phyloP scores from a whole-genome alignment of 2,113 vertebrate species.

The Ploceus nigricollis region DNA sequence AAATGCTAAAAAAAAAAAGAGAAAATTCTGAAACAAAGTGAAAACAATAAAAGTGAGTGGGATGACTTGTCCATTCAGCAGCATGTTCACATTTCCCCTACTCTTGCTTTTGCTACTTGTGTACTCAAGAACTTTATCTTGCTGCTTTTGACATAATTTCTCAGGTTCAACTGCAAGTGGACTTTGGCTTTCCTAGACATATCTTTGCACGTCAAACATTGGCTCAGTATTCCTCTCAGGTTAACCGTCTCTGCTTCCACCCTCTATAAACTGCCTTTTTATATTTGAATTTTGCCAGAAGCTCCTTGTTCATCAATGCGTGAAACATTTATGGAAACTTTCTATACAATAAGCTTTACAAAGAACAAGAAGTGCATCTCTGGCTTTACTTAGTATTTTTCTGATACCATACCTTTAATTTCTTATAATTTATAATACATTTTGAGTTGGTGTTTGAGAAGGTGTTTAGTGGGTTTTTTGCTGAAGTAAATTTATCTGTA shows the following conservation, averaged over 20 bases:
- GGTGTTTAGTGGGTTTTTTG: not conserved
- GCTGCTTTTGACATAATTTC: not conserved
- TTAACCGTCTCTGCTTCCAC: not conserved
- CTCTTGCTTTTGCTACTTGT: not conserved
- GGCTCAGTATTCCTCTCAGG: not conserved
- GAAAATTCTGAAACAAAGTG: not conserved
- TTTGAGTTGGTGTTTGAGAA: not conserved
- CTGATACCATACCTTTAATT: not conserved
- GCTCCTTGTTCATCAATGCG: not conserved
- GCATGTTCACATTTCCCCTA: not conserved
- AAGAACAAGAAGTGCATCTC: not conserved
- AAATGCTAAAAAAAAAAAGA: not conserved
- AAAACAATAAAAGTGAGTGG: not conserved
- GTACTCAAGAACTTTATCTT: not conserved
- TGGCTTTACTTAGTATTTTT: constrained; percentile 28
- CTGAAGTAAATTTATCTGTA: constrained; percentile 19
- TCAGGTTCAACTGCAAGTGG: not conserved
- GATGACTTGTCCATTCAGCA: not conserved
- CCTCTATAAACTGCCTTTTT: not conserved
- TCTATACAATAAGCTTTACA: not conserved
- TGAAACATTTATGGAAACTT: constrained; percentile 1
- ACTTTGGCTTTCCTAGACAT: not conserved
- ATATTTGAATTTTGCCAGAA: not conserved
- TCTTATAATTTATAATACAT: not conserved
- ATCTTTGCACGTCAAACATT: not conserved